Base-by-base conservation (phyloP, 2,797 vertebrate species). In the Amblyopsis hoosieri region DNA sequence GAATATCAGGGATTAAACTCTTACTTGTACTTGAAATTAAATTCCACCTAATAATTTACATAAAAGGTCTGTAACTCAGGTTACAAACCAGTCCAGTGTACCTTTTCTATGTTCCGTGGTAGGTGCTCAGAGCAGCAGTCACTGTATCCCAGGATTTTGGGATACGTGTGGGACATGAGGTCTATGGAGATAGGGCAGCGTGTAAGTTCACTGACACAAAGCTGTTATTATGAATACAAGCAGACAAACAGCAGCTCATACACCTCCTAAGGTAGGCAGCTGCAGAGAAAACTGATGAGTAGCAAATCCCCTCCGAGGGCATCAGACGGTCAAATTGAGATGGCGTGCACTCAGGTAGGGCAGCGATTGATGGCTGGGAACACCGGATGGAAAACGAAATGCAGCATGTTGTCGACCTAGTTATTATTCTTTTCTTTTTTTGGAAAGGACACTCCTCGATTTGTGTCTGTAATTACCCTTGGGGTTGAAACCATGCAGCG, bases 101-200 rank as follows among this genome's bases (percentile, higher is more conserved):
- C 37, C 37, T 42, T 42, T 42, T 42, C 23, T 3, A 23, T 23
- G 23, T 23, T 23, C 23, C 23, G 3, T 23, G 23, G 23, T 23
- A 23, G 23, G 23, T 23, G 67, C 69, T 75, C 67, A 54, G 47
- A 42, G 46, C 46, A 9, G 23, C 45, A 71, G 71, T 66, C 54
- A 12, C 42, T 37, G 60, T 60, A 75, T 74, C 70, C 69, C 70
- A 60, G 64, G 12, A 11, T 64, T 65, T 68, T 64, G 50, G 64
- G 62, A 76, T 81, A 56, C 60, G 64, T 69, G 66, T 64, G 62
- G 65, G 3, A 71, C 73, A 62, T 6, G 2, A 51, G 53, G 58
- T 54, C 54, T 54, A 23, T 58, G 31, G 65, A 13, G 59, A 53
- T 66, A 12, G 54, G 15, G 56, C n/a, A 33, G 55, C 29, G 23